These are phyloP conservation scores for Oasisia sp. DNA, from an alignment of 2,888 invertebrate species.

Conservation along the genomic window DNA sequence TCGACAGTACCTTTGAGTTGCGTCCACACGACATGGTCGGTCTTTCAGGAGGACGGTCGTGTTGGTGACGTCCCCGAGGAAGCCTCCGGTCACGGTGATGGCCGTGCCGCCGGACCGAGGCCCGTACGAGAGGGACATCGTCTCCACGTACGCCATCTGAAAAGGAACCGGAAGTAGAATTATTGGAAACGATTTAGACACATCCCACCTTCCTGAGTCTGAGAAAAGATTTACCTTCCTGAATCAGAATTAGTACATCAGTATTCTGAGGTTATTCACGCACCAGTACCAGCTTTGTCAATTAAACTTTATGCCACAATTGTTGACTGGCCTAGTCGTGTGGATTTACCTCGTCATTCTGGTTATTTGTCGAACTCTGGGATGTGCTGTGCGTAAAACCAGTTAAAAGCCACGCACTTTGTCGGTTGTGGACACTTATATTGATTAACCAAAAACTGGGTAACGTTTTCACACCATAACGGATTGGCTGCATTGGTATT, in stretches of 20 bases:
- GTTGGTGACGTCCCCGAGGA: constrained; percentile 26
- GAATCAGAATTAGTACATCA: not conserved
- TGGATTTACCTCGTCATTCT: not conserved
- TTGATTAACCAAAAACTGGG: too few species aligned
- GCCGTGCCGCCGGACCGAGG: constrained; percentile 39
- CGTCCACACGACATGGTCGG: not conserved
- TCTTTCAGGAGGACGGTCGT: constrained; percentile 22
- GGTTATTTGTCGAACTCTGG: too few species aligned
- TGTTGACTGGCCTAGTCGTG: not conserved
- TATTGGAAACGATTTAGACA: not conserved
- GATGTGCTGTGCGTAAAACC: too few species aligned
- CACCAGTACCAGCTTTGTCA: not conserved
- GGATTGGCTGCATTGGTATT: too few species aligned
- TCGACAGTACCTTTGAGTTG: not conserved
- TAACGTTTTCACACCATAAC: too few species aligned
- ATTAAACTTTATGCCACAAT: not conserved
- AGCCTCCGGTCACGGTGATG: constrained; percentile 34
- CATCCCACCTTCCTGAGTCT: not conserved
- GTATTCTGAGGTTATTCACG: not conserved
- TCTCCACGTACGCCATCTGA: constrained; percentile 34
- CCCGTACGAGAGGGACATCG: constrained; percentile 32
- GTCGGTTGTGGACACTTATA: too few species aligned
- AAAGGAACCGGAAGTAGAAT: not conserved
- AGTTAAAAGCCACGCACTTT: too few species aligned
- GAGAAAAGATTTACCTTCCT: too few species aligned